Percentiles rank a stretch among this genome's conserved stretches.
phyloP scores from a whole-genome alignment of 1,140 invertebrate genomes.

The Papilio machaon region DNA sequence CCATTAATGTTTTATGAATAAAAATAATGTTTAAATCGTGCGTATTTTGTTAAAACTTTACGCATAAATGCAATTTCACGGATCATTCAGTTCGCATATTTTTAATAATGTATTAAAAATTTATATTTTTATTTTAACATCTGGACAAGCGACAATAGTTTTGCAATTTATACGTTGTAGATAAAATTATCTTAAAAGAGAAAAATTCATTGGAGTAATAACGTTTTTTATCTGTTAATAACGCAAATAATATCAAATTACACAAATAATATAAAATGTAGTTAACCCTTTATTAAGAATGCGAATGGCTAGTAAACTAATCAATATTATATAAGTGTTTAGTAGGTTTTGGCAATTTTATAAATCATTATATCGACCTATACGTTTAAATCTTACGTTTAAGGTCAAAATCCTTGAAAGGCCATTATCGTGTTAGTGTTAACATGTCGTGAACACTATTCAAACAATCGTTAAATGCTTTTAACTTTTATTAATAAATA shows the following conservation, averaged over 20 bases:
- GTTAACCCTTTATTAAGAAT: not conserved
- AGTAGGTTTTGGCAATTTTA: not conserved
- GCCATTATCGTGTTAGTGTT: constrained; percentile 17
- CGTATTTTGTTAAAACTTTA: constrained; percentile 10
- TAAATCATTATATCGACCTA: not conserved
- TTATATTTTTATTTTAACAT: constrained; percentile 14
- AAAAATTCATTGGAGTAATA: not conserved
- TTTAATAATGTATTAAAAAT: constrained; percentile 4
- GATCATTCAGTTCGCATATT: not conserved
- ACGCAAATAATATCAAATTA: no score
- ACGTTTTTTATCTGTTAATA: not conserved
- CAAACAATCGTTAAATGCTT: constrained; percentile 17
- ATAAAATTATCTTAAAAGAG: constrained; percentile 3
- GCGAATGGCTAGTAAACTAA: not conserved
- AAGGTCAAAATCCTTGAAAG: constrained; percentile 24
- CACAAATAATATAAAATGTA: not conserved
- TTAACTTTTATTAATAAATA: constrained; percentile 13
- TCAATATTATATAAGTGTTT: not conserved
- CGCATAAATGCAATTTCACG: not conserved
- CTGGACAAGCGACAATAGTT: not conserved
- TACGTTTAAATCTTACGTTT: not conserved
- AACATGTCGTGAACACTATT: constrained; percentile 17
- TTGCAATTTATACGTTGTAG: not conserved
- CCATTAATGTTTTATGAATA: not conserved
- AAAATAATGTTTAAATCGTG: constrained; percentile 14